Conservation (phyloP, 2,888 invertebrate species). For the Oligia strigilis region DNA sequence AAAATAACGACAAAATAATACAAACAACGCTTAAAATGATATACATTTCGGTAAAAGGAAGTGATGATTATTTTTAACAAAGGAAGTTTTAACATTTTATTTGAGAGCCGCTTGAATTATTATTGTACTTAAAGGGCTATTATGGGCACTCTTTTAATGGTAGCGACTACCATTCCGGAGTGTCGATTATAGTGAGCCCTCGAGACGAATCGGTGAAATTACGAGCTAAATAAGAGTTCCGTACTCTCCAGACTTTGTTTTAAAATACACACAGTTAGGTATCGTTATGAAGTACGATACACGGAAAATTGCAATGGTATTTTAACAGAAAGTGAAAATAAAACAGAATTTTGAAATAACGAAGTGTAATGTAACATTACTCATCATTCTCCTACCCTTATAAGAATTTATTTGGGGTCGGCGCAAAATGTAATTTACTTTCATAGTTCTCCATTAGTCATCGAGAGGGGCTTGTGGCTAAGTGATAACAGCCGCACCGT, state of each 20-base stretch:
- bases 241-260: neutral
- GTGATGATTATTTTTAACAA: conserved; percentile 35
- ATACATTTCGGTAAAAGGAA: conserved; percentile 33
- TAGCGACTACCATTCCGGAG: conserved; percentile 7
- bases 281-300: neutral
- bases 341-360: neutral
- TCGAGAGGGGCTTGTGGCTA: too few relatives aligned
- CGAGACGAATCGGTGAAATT: conserved; percentile 9
- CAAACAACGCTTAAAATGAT: conserved; percentile 7
- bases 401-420: neutral
- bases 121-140: conserved; percentile 36
- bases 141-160: conserved; percentile 23
- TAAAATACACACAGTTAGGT: too few relatives aligned
- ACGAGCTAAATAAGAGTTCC: conserved; percentile 5
- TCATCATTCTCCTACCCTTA: neutral
- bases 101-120: conserved; percentile 32
- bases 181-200: conserved; percentile 16
- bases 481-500: too few relatives aligned
- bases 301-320: neutral
- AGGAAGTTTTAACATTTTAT: conserved; percentile 20
- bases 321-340: neutral
- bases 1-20: neutral
- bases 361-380: neutral
- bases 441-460: neutral
- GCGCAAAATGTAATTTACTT: too few relatives aligned